Evolutionary conservation across 2,113 vertebrate species (phyloP).

Genomic region (Suncus etruscus): DNA sequence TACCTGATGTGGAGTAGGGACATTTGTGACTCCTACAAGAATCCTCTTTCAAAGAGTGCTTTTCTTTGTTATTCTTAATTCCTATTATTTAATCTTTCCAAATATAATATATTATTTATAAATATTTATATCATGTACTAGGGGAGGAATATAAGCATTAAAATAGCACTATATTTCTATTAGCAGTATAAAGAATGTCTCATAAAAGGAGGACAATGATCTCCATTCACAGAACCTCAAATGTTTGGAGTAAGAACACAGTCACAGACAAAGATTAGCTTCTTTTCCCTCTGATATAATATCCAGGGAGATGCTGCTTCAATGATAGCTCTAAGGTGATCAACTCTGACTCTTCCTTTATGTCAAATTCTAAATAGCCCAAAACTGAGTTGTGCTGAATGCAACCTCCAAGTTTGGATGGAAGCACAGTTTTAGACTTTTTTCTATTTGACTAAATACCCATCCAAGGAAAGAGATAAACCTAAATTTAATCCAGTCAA

Average conservation of each 20-base stretch:
- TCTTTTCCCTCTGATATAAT: not conserved
- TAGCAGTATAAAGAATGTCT: not conserved
- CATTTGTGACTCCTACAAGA: not conserved
- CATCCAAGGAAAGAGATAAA: not conserved
- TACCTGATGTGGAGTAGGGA: not conserved
- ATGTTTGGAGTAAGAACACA: not conserved
- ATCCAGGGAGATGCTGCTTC: not conserved
- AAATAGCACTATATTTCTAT: not conserved
- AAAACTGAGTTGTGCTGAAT: not conserved
- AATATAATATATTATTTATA: no score
- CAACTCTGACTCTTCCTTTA: not conserved
- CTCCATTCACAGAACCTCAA: not conserved
- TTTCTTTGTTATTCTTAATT: not conserved
- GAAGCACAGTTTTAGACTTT: not conserved
- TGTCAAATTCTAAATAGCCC: not conserved
- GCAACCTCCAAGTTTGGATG: not conserved
- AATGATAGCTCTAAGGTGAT: not conserved
- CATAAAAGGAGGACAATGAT: not conserved
- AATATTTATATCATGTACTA: no score
- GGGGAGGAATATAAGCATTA: no score
- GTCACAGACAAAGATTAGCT: not conserved
- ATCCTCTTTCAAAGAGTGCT: no score
- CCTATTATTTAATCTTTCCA: not conserved
- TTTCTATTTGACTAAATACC: slow-evolving; percentile 3
- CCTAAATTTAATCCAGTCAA: not conserved